Conservation (phyloP, 2,888 invertebrate species). For the Eucera pruinosa region DNA sequence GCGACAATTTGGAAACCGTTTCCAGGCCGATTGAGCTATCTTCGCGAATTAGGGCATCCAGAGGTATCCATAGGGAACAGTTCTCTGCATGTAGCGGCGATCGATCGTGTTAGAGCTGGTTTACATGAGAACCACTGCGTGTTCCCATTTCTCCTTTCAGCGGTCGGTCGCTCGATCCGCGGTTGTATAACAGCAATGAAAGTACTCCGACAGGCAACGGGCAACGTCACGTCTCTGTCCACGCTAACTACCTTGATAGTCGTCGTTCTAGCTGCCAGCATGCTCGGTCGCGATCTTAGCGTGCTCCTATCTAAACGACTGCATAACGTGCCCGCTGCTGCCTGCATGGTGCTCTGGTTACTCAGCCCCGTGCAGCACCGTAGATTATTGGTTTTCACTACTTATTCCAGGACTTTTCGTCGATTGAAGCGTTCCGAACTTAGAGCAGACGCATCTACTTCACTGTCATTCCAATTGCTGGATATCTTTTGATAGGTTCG, state of each 20-base stretch:
- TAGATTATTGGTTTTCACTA: no score
- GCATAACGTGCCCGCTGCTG: slow-evolving; percentile 22
- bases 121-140: slow-evolving; percentile 76
- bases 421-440: background rate
- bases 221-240: slow-evolving; percentile 67
- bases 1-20: background rate
- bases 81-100: slow-evolving; percentile 20
- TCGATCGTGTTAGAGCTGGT: slow-evolving; percentile 35
- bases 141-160: slow-evolving; percentile 81
- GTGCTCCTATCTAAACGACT: slow-evolving; percentile 44
- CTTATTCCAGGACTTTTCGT: background rate
- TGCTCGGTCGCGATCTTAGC: slow-evolving; percentile 32
- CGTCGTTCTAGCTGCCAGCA: slow-evolving; percentile 41
- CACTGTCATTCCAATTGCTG: no score
- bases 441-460: no score
- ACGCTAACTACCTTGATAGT: slow-evolving; percentile 47
- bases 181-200: slow-evolving; percentile 82
- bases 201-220: slow-evolving; percentile 76
- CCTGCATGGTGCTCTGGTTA: slow-evolving; percentile 35
- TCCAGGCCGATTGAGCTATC: background rate
- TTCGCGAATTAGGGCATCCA: slow-evolving; percentile 12
- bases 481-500: no score
- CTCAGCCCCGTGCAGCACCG: background rate
- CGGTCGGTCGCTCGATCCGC: slow-evolving; percentile 76
- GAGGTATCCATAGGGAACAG: slow-evolving; percentile 25